Base-by-base conservation (phyloP, 2,797 vertebrate species). In the Vireo griseus region DNA sequence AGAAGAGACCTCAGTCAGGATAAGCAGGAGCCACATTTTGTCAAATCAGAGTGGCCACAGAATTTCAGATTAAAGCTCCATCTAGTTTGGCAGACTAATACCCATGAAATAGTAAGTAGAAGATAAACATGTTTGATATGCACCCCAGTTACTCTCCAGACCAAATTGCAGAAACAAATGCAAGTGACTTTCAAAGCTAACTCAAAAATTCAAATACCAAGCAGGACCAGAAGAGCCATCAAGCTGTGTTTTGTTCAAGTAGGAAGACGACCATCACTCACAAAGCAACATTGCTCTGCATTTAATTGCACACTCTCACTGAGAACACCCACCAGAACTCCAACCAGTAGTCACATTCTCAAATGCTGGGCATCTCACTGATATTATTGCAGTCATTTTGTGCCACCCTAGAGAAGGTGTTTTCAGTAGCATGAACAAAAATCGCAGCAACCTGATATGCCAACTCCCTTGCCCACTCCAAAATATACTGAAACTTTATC, bases 231-330 rank as follows among this genome's bases (percentile, higher is more conserved):
- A 54, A 51, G 17, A 82, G 20, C 7, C 51, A 79, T 6, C 13
- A 42, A 91, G 15, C 19, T 58, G 8, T 51, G 3, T 50, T 50
- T 88, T 0, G 3, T 44, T 69, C 47, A 50, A 15, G n/a, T 3
- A 37, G 31, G 15, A 79, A 31, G 35, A 3, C 14, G 63, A 20
- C 18, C 29, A 72, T 9, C 42, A 54, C 21, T 10, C 42, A 20
- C 37, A 51, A 68, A 57, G 25, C 39, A 82, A 5, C 0, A 1
- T 2, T 59, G 28, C 20, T 65, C 63, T 85, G 40, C 47, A 22
- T 39, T 72, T 31, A 7, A 31, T 69, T 0, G 0, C 42, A 35
- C 18, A 20, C 21, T 44, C n/a, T 78, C 1, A 4, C 24, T 66
- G 47, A 31, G 61, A 65, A 8, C 37, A 35, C 16, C n/a, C 25